Conservation (phyloP, 2,888 invertebrate genomes). For the Rhamphomyia laevipes region DNA sequence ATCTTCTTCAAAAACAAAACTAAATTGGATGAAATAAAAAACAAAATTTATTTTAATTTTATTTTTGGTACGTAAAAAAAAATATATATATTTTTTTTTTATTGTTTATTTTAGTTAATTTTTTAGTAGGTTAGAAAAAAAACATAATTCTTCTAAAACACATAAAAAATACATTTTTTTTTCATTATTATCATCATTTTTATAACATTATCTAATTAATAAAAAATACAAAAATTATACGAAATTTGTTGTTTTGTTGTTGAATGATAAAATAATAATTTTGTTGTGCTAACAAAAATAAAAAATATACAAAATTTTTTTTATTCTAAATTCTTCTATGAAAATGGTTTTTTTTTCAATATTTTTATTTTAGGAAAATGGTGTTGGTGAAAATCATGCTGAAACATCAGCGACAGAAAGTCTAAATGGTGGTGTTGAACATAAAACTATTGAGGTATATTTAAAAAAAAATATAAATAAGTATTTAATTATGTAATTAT, state of each 20-base stretch:
- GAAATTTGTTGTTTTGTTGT: neutral
- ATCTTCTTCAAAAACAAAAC: neutral
- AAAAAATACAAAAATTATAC: neutral
- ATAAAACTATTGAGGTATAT: slow-evolving; percentile 19
- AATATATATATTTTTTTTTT: too few relatives aligned
- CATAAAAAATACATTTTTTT: neutral
- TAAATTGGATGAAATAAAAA: neutral
- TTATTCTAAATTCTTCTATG: neutral
- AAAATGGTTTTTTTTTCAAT: slow-evolving; percentile 3
- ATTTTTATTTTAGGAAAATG: slow-evolving; percentile 18
- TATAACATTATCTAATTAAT: neutral
- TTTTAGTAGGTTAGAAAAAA: neutral
- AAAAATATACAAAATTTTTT: too few relatives aligned
- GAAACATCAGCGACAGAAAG: slow-evolving; percentile 22
- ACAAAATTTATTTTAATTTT: neutral
- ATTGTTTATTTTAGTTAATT: neutral
- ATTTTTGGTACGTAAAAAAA: neutral
- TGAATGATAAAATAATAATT: neutral
- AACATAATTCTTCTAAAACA: neutral
- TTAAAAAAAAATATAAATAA: neutral
- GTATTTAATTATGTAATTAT: too few relatives aligned
- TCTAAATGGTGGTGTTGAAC: slow-evolving; percentile 20
- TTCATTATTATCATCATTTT: neutral
- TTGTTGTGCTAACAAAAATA: neutral
- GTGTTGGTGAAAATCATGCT: slow-evolving; percentile 19